Evolutionary conservation across 2,113 vertebrate genomes (phyloP), one percentile per base, ranked within the genome.

Genomic region (Grus americana): DNA sequence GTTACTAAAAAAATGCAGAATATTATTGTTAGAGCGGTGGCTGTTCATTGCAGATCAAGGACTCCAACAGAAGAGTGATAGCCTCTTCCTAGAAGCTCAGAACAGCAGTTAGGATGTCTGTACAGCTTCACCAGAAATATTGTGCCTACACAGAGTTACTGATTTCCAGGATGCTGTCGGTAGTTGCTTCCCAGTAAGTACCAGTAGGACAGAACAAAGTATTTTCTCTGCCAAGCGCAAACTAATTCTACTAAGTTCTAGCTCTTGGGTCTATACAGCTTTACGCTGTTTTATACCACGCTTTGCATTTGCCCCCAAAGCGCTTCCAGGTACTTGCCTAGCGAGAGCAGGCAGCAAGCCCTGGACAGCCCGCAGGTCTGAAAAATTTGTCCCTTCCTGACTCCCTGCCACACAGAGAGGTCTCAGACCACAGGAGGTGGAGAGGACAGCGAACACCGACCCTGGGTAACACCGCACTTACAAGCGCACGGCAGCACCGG

Each of bases 401-500:
- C 26, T 54, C 24, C 9, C 24, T 3, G 1, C 19, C 2, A 3
- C 7, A 3, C 13, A 17, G 57, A 57, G 40, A 24, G 52, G 5
- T 36, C 36, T 55, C 61, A 32, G 36, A 38, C 8, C 4, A 5
- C 44, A 52, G 44, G 29, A 16, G 4, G 22, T 5, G 65, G 47
- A 42, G 22, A 34, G 14, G 47, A 30, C 5, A 42, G 78, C 21
- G 54, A 12, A 52, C 72, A 4, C 29, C 66, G 82, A 1, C 32
- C 15, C 58, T 1, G 21, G 24, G 8, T 3, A n/a, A 6, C 40
- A 27, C 17, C 4, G 3, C 0, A 1, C 8, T 26, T 21, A 22
- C 47, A 13, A 1, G 9, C 1, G 5, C 11, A 0, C 6, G 19
- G 32, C 14, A n/a, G 47, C 27, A 4, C 47, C 2, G 7, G 27